Percentiles rank a stretch among this genome's conserved stretches.
Conservation (phyloP, 64 coral and sea anemone species). For the Catalaphyllia jardinei region DNA sequence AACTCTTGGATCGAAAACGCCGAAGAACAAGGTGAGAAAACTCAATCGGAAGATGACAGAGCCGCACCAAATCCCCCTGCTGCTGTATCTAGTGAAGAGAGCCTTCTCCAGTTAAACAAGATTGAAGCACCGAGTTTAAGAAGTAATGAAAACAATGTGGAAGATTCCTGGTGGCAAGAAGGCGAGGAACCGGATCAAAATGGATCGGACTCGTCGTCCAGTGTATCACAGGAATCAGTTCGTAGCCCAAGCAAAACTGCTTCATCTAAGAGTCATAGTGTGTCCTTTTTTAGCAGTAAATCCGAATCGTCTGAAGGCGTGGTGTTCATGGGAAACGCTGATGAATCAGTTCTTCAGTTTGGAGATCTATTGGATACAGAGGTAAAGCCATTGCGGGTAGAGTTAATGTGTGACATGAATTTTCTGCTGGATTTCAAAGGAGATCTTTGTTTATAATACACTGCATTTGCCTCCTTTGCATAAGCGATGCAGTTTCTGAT, state of each 20-base stretch:
- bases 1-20: constrained; percentile 93
- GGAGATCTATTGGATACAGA: constrained; percentile 83
- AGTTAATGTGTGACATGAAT: background rate
- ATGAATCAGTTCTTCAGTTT: constrained; percentile 94
- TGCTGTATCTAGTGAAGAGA: constrained; percentile 69
- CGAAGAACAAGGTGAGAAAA: constrained; percentile 68
- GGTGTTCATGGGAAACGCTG: constrained; percentile 71
- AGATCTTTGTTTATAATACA: too few relatives aligned
- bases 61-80: background rate
- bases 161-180: constrained; percentile 85
- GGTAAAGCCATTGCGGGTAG: constrained; percentile 12
- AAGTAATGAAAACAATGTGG: constrained; percentile 23
- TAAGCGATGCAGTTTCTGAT: too few relatives aligned
- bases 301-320: constrained; percentile 91
- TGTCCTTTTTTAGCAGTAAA: constrained; percentile 67
- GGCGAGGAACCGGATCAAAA: background rate
- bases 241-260: constrained; percentile 15
- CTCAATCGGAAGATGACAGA: background rate
- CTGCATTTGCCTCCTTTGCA: too few relatives aligned
- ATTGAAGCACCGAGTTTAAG: constrained; percentile 83
- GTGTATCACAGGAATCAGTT: constrained; percentile 45
- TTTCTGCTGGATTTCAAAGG: too few relatives aligned
- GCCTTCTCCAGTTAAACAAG: constrained; percentile 72
- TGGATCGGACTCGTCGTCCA: constrained; percentile 63
- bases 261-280: constrained; percentile 27